Percentiles rank a stretch among this genome's conserved stretches.
phyloP scores from a whole-genome alignment of 2,797 vertebrate genomes.

The Hippocampus kuda region DNA sequence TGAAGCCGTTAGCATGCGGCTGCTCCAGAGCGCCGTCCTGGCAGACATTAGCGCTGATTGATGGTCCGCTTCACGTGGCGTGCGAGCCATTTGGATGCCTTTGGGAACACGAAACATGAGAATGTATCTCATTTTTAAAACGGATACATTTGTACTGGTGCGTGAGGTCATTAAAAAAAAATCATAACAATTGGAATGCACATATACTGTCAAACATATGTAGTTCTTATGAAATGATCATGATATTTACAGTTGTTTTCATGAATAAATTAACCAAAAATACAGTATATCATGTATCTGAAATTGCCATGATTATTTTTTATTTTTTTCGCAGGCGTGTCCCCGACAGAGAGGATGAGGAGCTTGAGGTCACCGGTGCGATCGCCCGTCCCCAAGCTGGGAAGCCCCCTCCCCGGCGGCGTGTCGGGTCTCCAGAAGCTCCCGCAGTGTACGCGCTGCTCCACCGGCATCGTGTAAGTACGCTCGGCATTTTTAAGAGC shows the following conservation, averaged over 20 bases:
- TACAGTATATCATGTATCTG: too few species aligned
- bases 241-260: neutral
- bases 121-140: neutral
- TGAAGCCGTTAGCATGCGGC: neutral
- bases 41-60: neutral
- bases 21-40: neutral
- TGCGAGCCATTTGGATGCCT: neutral
- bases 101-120: neutral
- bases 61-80: conserved; percentile 4
- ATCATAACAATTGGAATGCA: neutral
- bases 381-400: conserved; percentile 75
- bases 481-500: neutral
- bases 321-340: conserved; percentile 47
- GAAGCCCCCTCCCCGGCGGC: conserved; percentile 65
- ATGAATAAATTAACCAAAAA: too few species aligned
- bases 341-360: conserved; percentile 75
- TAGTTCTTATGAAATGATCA: neutral
- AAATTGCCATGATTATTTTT: neutral
- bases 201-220: neutral
- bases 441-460: conserved; percentile 87
- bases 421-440: conserved; percentile 82
- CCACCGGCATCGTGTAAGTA: conserved; percentile 90
- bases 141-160: neutral
- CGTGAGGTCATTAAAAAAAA: too few species aligned
- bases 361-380: conserved; percentile 71